Percentiles rank a stretch among this genome's conserved stretches.
Evolutionary conservation across 2,888 invertebrate species (phyloP).

Genomic region (Eupithecia dodoneata): DNA sequence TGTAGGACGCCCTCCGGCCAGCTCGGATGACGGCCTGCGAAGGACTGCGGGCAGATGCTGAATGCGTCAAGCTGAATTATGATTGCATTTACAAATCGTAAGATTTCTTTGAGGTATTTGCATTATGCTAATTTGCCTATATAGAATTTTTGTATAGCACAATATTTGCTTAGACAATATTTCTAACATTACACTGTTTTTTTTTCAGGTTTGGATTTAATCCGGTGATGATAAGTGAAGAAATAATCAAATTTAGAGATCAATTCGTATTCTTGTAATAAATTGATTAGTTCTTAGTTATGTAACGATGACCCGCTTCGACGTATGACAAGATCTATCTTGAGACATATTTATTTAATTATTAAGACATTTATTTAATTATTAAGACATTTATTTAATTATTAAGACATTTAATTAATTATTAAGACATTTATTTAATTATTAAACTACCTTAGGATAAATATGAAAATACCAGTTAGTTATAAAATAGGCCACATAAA

Average conservation of each 20-base stretch:
- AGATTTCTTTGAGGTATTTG: neutral
- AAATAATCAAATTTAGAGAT: neutral
- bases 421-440: too few species aligned
- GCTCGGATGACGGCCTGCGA: too few species aligned
- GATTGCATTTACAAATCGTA: neutral
- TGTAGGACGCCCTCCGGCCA: too few species aligned
- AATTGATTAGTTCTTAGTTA: neutral
- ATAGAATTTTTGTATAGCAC: neutral
- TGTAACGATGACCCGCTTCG: neutral
- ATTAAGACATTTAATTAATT: too few species aligned
- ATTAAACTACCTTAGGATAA: neutral
- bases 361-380: too few species aligned
- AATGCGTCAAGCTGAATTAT: neutral
- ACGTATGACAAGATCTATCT: neutral
- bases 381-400: too few species aligned
- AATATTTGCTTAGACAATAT: neutral
- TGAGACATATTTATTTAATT: neutral
- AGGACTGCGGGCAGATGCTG: too few species aligned
- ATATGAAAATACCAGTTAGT: neutral
- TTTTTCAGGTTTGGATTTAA: constrained; percentile 55
- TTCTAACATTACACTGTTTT: neutral
- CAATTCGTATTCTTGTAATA: neutral
- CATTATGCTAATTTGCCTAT: neutral
- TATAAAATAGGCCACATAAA: neutral
- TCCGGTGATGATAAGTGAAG: constrained; percentile 39